A percentile compares a stretch with the other conserved stretches of the same genome.
Conservation (phyloP, 1,140 invertebrate genomes). For the Asbolus verrucosus region DNA sequence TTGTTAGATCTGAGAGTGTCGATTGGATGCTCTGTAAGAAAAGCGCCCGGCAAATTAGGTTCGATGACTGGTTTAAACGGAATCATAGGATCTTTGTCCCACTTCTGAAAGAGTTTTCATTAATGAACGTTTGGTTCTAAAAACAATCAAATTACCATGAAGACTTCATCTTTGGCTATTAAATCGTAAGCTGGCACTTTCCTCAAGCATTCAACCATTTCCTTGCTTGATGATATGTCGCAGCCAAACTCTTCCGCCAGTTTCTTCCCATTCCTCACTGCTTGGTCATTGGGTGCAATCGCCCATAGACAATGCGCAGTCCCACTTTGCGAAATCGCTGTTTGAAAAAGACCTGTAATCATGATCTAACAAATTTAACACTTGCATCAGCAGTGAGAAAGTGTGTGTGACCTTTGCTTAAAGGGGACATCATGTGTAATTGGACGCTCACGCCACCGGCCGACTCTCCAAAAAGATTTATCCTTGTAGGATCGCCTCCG, state of each 20-base stretch:
- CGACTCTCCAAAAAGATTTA: conserved; percentile 81
- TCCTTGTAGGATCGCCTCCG: conserved; percentile 73
- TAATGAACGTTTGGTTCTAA: not conserved
- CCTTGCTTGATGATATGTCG: conserved; percentile 65
- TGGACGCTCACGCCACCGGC: conserved; percentile 77
- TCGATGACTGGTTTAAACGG: conserved; percentile 80
- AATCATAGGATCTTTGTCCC: conserved; percentile 79
- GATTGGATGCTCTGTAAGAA: conserved; percentile 71
- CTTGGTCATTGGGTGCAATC: conserved; percentile 72
- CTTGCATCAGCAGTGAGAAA: not conserved
- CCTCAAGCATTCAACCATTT: conserved; percentile 72
- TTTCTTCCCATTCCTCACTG: conserved; percentile 71
- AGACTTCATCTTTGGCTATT: conserved; percentile 71
- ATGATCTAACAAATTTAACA: not conserved
- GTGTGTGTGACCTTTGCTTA: conserved; percentile 72
- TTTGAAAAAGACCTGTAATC: conserved; percentile 75
- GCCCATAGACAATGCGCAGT: conserved; percentile 84
- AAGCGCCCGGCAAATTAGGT: conserved; percentile 74
- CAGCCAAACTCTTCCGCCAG: conserved; percentile 74
- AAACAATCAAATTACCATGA: conserved; percentile 69
- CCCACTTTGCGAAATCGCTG: conserved; percentile 83
- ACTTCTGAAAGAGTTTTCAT: conserved; percentile 73
- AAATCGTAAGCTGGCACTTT: conserved; percentile 71
- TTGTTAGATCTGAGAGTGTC: conserved; percentile 66
- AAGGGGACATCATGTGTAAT: conserved; percentile 76